A percentile compares a stretch with the other conserved stretches of the same genome.
phyloP scores from a whole-genome alignment of 2,888 invertebrate species.

The Gymnosoma rotundatum region DNA sequence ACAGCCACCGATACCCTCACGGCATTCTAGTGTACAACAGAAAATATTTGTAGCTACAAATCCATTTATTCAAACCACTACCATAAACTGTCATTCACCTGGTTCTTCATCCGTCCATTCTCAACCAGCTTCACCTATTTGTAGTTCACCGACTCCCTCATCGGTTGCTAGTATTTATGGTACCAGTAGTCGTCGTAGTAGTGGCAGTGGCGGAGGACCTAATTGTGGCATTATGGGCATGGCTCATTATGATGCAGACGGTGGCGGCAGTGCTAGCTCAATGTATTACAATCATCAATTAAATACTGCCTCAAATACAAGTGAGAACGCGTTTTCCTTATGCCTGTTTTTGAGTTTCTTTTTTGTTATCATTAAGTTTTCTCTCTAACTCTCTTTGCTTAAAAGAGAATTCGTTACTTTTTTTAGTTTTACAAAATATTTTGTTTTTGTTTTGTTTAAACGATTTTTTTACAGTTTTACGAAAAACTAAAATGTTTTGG shows the following conservation, averaged over 20 bases:
- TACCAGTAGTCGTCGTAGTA: slow-evolving; percentile 68
- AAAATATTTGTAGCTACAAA: slow-evolving; percentile 82
- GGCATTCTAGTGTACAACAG: slow-evolving; percentile 81
- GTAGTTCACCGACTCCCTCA: slow-evolving; percentile 77
- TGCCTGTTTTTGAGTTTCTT: slow-evolving; percentile 70
- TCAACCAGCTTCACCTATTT: slow-evolving; percentile 77
- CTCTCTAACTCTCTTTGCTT: slow-evolving; percentile 42
- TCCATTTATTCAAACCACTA: slow-evolving; percentile 82
- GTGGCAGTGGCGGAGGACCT: slow-evolving; percentile 64
- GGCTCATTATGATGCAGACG: slow-evolving; percentile 73
- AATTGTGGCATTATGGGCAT: slow-evolving; percentile 73
- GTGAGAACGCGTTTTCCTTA: slow-evolving; percentile 77
- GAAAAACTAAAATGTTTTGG: slow-evolving; percentile 4
- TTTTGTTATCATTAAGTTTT: slow-evolving; percentile 27
- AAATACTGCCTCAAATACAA: slow-evolving; percentile 74
- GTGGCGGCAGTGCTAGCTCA: slow-evolving; percentile 74
- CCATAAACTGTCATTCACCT: slow-evolving; percentile 79
- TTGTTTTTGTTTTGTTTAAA: no score
- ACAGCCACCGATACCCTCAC: slow-evolving; percentile 80
- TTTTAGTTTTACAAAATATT: background rate
- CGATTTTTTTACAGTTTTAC: slow-evolving; percentile 24
- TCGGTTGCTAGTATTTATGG: slow-evolving; percentile 73
- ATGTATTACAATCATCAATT: slow-evolving; percentile 72
- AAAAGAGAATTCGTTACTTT: slow-evolving; percentile 39
- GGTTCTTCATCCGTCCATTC: slow-evolving; percentile 73